Evolutionary conservation across 2,113 vertebrate genomes (phyloP).

Genomic region (Rhinichthys klamathensis): DNA sequence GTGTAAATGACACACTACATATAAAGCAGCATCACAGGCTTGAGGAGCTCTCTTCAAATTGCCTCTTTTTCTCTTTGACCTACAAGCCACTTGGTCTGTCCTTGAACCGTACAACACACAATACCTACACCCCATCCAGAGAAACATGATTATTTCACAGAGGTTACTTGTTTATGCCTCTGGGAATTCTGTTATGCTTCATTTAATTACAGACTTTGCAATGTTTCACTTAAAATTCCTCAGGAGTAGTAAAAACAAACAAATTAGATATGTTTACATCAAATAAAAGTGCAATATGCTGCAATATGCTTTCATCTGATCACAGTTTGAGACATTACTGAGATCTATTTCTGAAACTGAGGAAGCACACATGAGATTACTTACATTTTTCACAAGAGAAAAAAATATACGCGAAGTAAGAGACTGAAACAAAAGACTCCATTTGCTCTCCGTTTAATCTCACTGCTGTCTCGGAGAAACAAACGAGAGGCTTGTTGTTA

Average conservation of each 20-base stretch:
- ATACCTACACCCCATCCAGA: background rate
- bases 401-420: background rate
- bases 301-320: background rate
- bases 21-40: constrained; percentile 14
- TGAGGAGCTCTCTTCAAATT: constrained; percentile 15
- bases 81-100: constrained; percentile 1
- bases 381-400: background rate
- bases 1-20: constrained; percentile 1
- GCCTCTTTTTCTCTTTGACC: background rate
- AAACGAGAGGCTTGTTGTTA: background rate
- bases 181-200: background rate
- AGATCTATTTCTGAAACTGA: background rate
- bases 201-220: background rate
- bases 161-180: background rate
- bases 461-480: background rate
- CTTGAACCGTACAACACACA: background rate
- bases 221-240: background rate
- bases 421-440: background rate
- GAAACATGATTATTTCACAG: background rate
- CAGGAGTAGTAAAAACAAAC: background rate
- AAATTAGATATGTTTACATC: background rate
- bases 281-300: background rate
- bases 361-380: background rate
- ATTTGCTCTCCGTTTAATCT: background rate
- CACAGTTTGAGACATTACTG: background rate